Evolutionary conservation across 2,797 vertebrate species (phyloP), one percentile per base, ranked within the genome.

Genomic region (Platyrinchus mystaceus): DNA sequence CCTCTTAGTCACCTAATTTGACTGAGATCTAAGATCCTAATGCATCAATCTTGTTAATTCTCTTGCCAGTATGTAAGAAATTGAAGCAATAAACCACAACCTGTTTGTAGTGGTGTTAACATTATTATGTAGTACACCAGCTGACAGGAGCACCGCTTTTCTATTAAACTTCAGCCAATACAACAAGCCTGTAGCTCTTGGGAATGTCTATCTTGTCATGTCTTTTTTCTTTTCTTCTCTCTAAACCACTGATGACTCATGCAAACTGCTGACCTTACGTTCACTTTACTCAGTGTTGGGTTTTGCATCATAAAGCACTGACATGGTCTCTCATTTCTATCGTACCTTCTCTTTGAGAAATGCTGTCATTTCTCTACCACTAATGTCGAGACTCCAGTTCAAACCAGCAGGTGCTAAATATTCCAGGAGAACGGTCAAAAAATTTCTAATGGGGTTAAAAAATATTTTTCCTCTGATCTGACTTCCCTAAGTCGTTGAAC

Each of bases 61-160:
- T 97, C 97, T 97, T 96, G 96, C 97, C 94, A 96, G 96, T 95
- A 94, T 67, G 88, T 96, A 97, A 97, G 97, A 97, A 97, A 98
- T 97, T 97, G 96, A 98, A 98, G 97, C 96, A 97, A 97, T 98
- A 98, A 98, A 97, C 95, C 95, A 97, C 96, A 97, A 97, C 97
- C 97, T 97, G 96, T 98, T 98, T 98, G 97, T 95, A 97, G 96
- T 94, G 95, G 93, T 95, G 95, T 97, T 98, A 98, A 97, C 96
- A 89, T 96, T 97, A 97, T 97, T 97, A 96, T 96, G 95, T 95
- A 97, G 94, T 90, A 89, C 95, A 84, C 89, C 95, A 93, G 95
- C 95, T 97, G 96, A 97, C 97, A 97, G 92, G 93, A 97, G 95
- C 84, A 74, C 80, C 0, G 17, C 96, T 97, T 95, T 97, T 79